Evolutionary conservation across 2,888 invertebrate genomes (phyloP), one percentile per base, ranked within the genome.

Genomic region (Phlogophora meticulosa): DNA sequence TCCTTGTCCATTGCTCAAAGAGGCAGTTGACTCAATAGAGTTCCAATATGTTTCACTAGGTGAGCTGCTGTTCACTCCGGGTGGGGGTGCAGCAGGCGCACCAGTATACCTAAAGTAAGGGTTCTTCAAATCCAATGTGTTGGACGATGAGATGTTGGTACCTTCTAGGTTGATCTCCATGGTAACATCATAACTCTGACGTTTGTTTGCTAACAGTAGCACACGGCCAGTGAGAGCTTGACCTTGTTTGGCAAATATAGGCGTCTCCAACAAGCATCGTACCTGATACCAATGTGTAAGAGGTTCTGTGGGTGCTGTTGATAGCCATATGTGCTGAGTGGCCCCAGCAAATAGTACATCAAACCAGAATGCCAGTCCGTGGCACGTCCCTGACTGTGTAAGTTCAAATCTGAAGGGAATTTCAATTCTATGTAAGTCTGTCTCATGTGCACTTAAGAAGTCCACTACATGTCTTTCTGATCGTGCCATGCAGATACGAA

Each of bases 261-360:
- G 99, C 81, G 98, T 98, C 89, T 99, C 98, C 61, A 99, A 93
- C 73, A 99, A 96, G 91, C 99, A 99, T 36, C 99, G 97, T 2
- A 99, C 99, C 95, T 99, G 99, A 93, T 99, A 99, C 99, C 99
- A 99, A 93, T 99, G 99, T 34, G 99, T 99, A 22, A 99, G 95
- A 0, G 99, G 99, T 91, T 99, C 99, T 4, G 99, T 99, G 0
- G 99, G 99, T 0, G 99, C 98, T 7, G 99, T 99, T 9, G 99
- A 99, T 38, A 99, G 93, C 99, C 99, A 99, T 66, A 99, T 98
- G 70, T 98, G 98, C 87, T 98, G 98, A 69, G 97, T 97, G 51
- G 97, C 97, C 42, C 99, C 99, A 68, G 98, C 97, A 94, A 99
- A 99, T 78, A 99, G 98, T 28, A 99, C 99, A 94, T 99, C 99